Conservation (phyloP, 2,113 vertebrate species). For the Tiliqua scincoides region DNA sequence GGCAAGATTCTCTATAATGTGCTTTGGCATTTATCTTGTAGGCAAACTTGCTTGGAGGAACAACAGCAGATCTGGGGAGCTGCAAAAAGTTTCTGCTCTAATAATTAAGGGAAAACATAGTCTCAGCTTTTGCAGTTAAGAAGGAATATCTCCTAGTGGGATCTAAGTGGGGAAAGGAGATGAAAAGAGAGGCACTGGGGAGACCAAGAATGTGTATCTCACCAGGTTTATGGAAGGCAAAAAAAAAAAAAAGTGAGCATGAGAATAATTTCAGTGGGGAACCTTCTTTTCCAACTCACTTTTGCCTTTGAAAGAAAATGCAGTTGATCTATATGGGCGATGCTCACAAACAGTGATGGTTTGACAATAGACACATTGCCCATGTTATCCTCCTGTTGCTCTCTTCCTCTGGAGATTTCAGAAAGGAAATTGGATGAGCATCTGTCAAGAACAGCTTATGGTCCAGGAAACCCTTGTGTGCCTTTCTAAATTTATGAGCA, state of each 20-base stretch:
- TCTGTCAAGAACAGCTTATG: not conserved
- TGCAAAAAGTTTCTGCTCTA: not conserved
- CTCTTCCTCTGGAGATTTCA: not conserved
- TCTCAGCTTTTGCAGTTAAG: constrained; percentile 5
- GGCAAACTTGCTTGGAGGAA: not conserved
- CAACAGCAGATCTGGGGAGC: not conserved
- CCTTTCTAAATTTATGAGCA: not conserved
- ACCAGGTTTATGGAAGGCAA: not conserved
- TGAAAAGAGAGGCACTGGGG: not conserved
- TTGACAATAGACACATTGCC: not conserved
- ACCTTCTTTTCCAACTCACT: not conserved
- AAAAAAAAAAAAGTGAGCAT: not conserved
- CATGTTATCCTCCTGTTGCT: not conserved
- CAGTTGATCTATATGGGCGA: not conserved
- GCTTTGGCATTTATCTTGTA: not conserved
- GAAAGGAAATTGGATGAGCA: not conserved
- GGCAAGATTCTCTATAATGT: not conserved
- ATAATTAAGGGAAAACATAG: not conserved
- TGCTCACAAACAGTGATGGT: not conserved
- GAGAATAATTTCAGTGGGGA: not conserved
- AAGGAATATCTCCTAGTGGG: not conserved
- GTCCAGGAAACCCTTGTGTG: not conserved
- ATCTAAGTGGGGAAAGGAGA: not conserved
- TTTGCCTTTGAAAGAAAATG: not conserved
- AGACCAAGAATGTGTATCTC: not conserved